phyloP scores from a whole-genome alignment of 2,797 vertebrate genomes.

The Amblyraja radiata region DNA sequence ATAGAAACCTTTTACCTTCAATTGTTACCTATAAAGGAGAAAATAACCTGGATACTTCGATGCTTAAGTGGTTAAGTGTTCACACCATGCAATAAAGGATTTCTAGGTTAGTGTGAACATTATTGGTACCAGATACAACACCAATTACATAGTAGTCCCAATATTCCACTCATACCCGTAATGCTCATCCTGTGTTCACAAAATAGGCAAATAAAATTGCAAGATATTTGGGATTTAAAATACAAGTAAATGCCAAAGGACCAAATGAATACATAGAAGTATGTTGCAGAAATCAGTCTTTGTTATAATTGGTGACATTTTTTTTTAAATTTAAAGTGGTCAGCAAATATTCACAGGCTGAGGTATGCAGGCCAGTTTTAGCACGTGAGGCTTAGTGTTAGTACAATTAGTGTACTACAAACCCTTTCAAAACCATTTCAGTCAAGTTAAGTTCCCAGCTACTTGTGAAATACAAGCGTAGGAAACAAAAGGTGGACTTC shows the following conservation, averaged over 20 bases:
- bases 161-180: neutral
- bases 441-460: neutral
- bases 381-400: conserved; percentile 11
- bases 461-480: conserved; percentile 3
- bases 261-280: neutral
- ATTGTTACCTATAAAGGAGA: neutral
- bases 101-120: conserved; percentile 21
- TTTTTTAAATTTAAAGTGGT: neutral
- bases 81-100: conserved; percentile 34
- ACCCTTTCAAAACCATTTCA: conserved; percentile 27
- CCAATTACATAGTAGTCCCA: neutral
- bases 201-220: conserved; percentile 13
- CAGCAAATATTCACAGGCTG: conserved; percentile 28
- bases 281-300: neutral
- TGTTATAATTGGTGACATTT: neutral
- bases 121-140: neutral
- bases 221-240: conserved; percentile 6
- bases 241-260: neutral
- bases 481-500: neutral
- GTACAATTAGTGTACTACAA: conserved; percentile 17
- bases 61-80: conserved; percentile 18
- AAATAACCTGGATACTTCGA: neutral
- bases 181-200: conserved; percentile 31
- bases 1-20: conserved; percentile 6
- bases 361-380: conserved; percentile 26